Percentiles rank a stretch among this genome's conserved stretches.
Evolutionary conservation across 1,140 invertebrate species (phyloP).

Genomic region (Drosophila mauritiana): DNA sequence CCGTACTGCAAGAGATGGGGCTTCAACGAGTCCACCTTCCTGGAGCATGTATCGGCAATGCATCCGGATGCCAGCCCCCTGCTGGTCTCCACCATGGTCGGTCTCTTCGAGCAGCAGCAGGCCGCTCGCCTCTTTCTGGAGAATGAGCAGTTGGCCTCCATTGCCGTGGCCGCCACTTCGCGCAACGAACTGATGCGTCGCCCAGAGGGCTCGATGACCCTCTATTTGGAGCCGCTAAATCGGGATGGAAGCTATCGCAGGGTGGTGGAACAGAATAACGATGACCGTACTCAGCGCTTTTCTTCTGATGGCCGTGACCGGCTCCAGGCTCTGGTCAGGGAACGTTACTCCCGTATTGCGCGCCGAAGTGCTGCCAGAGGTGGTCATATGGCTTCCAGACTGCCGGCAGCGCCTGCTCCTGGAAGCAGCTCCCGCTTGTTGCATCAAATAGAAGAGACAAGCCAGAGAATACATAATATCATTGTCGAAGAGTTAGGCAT

Average conservation of each 20-base stretch:
- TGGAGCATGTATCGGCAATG: slow-evolving; percentile 59
- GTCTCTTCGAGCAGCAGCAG: slow-evolving; percentile 66
- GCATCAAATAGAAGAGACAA: no score
- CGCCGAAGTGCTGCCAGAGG: background rate
- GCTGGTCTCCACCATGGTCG: slow-evolving; percentile 67
- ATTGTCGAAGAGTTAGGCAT: no score
- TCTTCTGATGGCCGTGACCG: slow-evolving; percentile 4
- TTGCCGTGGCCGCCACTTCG: slow-evolving; percentile 49
- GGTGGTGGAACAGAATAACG: background rate
- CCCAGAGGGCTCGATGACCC: slow-evolving; percentile 37
- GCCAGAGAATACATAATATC: no score
- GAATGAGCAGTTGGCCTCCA: slow-evolving; percentile 65
- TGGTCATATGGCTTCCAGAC: background rate
- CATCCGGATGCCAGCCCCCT: slow-evolving; percentile 54
- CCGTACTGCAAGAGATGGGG: slow-evolving; percentile 73
- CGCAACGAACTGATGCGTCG: slow-evolving; percentile 58
- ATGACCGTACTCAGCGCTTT: background rate
- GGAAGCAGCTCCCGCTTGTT: background rate
- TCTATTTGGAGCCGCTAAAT: slow-evolving; percentile 62
- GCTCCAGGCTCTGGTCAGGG: slow-evolving; percentile 2
- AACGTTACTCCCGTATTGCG: background rate
- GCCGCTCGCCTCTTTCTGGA: slow-evolving; percentile 66
- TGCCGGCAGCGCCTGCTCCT: background rate
- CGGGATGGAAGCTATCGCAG: slow-evolving; percentile 63
- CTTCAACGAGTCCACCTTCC: slow-evolving; percentile 68